Percentiles rank a stretch among this genome's conserved stretches.
These are phyloP conservation scores for Lingula anatina DNA, from an alignment of 2,888 invertebrate genomes.

Conservation along the genomic window DNA sequence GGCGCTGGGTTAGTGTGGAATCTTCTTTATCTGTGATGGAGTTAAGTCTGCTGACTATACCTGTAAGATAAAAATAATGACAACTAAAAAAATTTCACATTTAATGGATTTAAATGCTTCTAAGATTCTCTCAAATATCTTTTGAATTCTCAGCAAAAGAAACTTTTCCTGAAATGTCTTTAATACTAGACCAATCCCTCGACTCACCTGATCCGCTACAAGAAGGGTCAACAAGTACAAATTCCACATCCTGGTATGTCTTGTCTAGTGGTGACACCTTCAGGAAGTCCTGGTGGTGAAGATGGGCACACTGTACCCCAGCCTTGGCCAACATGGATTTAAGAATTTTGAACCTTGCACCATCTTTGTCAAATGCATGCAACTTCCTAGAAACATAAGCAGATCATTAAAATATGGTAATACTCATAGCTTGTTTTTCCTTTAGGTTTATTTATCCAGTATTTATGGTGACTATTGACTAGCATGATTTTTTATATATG, in stretches of 20 bases:
- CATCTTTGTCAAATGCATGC: conserved; percentile 75
- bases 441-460: too few species aligned
- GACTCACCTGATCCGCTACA: conserved; percentile 85
- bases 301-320: conserved; percentile 65
- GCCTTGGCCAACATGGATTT: conserved; percentile 48
- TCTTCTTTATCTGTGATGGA: conserved; percentile 55
- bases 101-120: background rate
- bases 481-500: too few species aligned
- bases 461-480: too few species aligned
- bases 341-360: conserved; percentile 30
- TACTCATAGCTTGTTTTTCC: too few species aligned
- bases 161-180: background rate
- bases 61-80: conserved; percentile 11
- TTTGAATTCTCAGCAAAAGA: background rate
- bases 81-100: background rate
- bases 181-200: too few species aligned
- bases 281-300: conserved; percentile 69
- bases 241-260: conserved; percentile 61
- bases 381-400: conserved; percentile 54
- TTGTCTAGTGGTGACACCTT: conserved; percentile 59
- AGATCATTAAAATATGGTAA: too few species aligned
- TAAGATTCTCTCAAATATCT: background rate
- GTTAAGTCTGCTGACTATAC: conserved; percentile 59
- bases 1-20: conserved; percentile 35
- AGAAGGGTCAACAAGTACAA: conserved; percentile 92